phyloP scores from a whole-genome alignment of 2,797 vertebrate genomes.

The Varecia variegata region DNA sequence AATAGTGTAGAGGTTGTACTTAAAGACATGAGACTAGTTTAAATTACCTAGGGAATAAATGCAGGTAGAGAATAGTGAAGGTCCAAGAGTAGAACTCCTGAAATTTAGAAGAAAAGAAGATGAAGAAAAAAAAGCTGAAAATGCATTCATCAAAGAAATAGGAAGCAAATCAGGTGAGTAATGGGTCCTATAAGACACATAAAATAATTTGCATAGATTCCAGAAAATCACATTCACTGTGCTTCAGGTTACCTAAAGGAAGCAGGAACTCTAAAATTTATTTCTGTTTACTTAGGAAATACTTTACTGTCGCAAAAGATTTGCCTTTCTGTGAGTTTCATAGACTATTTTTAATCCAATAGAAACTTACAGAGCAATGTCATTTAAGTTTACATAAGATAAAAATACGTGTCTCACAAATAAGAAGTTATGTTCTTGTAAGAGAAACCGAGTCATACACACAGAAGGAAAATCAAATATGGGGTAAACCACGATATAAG shows the following conservation, averaged over 20 bases:
- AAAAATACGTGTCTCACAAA: not conserved
- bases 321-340: constrained; percentile 1
- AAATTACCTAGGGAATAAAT: not conserved
- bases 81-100: not conserved
- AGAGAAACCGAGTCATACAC: not conserved
- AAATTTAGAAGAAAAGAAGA: not conserved
- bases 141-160: not conserved
- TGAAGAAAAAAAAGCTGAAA: not conserved
- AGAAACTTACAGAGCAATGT: constrained; percentile 2
- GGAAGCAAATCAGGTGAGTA: not conserved
- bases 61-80: not conserved
- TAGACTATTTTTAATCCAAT: constrained; percentile 30
- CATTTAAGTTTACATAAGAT: not conserved
- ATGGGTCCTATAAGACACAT: not conserved
- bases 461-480: constrained; percentile 23
- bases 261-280: not conserved
- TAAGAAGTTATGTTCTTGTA: not conserved
- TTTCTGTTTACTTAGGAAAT: constrained; percentile 26
- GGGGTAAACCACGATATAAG: not conserved
- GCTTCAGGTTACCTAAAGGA: not conserved
- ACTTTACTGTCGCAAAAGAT: not conserved
- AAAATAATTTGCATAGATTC: not conserved
- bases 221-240: not conserved
- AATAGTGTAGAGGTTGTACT: not conserved
- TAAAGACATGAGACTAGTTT: not conserved